Conservation (phyloP, 2,888 invertebrate species). For the Dyspetes luteomarginatus region DNA sequence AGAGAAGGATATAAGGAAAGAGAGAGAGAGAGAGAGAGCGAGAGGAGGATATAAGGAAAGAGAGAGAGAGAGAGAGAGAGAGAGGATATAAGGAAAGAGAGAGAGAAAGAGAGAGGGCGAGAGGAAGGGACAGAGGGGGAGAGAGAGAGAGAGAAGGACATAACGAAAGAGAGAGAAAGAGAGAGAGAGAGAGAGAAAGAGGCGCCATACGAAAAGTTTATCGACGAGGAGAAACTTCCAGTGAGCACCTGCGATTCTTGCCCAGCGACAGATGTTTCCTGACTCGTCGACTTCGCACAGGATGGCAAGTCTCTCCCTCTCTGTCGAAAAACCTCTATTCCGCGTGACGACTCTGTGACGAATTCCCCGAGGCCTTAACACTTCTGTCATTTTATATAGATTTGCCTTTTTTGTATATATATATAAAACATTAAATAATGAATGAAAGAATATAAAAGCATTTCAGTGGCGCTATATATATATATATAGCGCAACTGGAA, state of each 20-base stretch:
- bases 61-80: too few relatives aligned
- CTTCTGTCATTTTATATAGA: slow-evolving; percentile 52
- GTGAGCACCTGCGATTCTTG: slow-evolving; percentile 24
- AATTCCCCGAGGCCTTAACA: slow-evolving; percentile 34
- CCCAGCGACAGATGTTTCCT: slow-evolving; percentile 52
- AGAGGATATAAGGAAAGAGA: too few relatives aligned
- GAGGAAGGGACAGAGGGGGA: too few relatives aligned
- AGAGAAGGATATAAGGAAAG: too few relatives aligned
- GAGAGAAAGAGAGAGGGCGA: too few relatives aligned
- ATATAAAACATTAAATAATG: not conserved
- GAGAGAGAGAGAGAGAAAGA: not conserved
- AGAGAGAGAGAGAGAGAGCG: too few relatives aligned
- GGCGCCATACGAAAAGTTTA: too few relatives aligned
- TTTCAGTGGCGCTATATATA: too few relatives aligned
- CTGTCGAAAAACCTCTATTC: not conserved
- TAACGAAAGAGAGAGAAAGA: slow-evolving; percentile 2
- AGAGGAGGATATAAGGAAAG: too few relatives aligned
- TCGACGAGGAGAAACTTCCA: not conserved
- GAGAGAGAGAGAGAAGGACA: slow-evolving; percentile 24
- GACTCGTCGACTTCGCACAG: slow-evolving; percentile 8
- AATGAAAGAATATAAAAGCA: not conserved
- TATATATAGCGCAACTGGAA: too few relatives aligned
- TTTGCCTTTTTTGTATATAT: slow-evolving; percentile 18
- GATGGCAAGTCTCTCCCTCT: not conserved
- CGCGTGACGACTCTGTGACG: slow-evolving; percentile 51